phyloP scores from a whole-genome alignment of 2,888 invertebrate species.

The Nymphalis c-album region DNA sequence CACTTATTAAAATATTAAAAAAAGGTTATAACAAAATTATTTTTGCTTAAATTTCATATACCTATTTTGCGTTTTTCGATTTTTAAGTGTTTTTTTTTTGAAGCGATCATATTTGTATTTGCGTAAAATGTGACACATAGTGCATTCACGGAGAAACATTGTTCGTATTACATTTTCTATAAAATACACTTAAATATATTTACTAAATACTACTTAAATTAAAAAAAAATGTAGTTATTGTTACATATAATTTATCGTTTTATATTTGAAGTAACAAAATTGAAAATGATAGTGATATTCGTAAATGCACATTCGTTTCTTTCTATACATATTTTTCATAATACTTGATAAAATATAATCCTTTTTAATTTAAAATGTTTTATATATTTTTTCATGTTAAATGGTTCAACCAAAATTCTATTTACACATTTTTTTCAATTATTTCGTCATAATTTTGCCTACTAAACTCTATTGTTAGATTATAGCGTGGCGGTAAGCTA shows the following conservation, averaged over 20 bases:
- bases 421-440: constrained; percentile 17
- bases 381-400: background rate
- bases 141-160: constrained; percentile 20
- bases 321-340: background rate
- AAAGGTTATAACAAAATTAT: too few relatives aligned
- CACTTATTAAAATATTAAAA: too few relatives aligned
- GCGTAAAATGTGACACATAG: constrained; percentile 20
- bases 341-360: background rate
- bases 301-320: constrained; percentile 16
- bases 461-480: constrained; percentile 41
- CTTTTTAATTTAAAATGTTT: background rate
- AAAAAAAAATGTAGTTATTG: background rate
- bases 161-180: background rate
- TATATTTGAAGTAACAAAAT: background rate
- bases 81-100: background rate
- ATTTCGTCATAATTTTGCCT: constrained; percentile 49
- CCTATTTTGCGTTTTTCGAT: background rate
- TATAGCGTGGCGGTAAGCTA: constrained; percentile 50
- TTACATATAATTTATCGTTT: too few relatives aligned
- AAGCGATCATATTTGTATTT: background rate
- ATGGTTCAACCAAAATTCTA: background rate
- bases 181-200: background rate
- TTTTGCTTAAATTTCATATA: too few relatives aligned
- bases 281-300: background rate
- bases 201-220: background rate